Evolutionary conservation across 2,113 vertebrate species (phyloP).

Genomic region (Ia io): DNA sequence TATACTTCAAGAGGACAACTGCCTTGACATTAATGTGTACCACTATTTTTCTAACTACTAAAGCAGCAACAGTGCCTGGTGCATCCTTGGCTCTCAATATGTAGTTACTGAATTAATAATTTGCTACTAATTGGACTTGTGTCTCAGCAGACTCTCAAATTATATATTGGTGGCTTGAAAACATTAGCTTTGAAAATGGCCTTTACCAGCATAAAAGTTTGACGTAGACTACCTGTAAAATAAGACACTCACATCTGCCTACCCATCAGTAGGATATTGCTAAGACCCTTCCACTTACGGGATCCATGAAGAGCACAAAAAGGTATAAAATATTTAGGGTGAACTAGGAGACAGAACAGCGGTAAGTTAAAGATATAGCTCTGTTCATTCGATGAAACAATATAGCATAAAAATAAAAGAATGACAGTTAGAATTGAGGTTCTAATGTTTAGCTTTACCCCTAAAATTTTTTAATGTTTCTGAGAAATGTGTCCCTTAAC

Average conservation of each 20-base stretch:
- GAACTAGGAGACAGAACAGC: background rate
- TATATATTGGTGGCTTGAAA: background rate
- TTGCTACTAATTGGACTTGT: background rate
- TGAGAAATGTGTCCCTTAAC: background rate
- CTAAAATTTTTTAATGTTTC: background rate
- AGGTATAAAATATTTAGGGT: background rate
- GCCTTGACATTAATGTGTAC: background rate
- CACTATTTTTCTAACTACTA: background rate
- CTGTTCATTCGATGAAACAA: background rate
- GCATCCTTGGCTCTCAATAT: background rate
- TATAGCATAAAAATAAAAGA: background rate
- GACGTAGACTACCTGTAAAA: background rate
- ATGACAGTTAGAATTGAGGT: background rate
- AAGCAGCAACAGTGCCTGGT: background rate
- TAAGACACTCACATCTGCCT: background rate
- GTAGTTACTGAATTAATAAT: background rate
- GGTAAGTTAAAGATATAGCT: background rate
- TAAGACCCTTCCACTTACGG: background rate
- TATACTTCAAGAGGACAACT: background rate
- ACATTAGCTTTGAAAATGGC: background rate
- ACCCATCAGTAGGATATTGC: background rate
- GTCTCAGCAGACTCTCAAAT: background rate
- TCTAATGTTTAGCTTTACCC: background rate
- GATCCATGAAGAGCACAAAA: background rate
- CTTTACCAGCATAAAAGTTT: background rate